phyloP scores from a whole-genome alignment of 2,888 invertebrate species.

The Leptopilina drosophilae region DNA sequence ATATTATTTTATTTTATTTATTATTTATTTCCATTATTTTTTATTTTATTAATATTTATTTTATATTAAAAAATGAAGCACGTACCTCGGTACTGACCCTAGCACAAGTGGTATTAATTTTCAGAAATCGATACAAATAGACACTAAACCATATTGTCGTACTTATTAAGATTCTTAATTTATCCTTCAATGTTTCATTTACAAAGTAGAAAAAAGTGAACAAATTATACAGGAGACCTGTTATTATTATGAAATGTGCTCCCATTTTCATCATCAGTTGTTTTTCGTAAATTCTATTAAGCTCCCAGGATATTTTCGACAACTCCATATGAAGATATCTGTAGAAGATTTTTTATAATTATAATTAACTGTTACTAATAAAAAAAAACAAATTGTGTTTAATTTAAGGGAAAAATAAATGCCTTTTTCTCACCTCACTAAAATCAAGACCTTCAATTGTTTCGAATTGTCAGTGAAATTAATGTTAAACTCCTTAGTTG shows the following conservation, averaged over 20 bases:
- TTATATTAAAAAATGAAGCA: no score
- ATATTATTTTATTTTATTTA: no score
- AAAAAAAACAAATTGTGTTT: no score
- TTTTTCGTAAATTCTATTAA: slow-evolving; percentile 1
- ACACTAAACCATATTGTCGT: not conserved
- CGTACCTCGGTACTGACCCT: slow-evolving; percentile 1
- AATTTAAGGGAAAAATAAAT: no score
- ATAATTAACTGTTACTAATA: no score
- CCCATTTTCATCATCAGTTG: slow-evolving; percentile 10
- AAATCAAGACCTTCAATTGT: not conserved
- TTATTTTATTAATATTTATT: no score
- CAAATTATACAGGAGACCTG: not conserved
- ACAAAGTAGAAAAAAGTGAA: not conserved
- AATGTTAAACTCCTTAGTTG: not conserved
- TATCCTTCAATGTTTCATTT: not conserved
- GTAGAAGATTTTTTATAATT: not conserved
- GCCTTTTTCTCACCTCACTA: not conserved
- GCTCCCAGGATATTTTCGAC: not conserved
- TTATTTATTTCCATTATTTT: no score
- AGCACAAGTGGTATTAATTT: slow-evolving; percentile 20
- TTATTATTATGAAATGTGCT: slow-evolving; percentile 8
- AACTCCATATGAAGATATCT: slow-evolving; percentile 8
- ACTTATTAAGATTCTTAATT: not conserved
- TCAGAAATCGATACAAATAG: not conserved
- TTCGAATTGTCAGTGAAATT: not conserved